Conservation (phyloP, 2,113 vertebrate genomes). For the Albula glossodonta region DNA sequence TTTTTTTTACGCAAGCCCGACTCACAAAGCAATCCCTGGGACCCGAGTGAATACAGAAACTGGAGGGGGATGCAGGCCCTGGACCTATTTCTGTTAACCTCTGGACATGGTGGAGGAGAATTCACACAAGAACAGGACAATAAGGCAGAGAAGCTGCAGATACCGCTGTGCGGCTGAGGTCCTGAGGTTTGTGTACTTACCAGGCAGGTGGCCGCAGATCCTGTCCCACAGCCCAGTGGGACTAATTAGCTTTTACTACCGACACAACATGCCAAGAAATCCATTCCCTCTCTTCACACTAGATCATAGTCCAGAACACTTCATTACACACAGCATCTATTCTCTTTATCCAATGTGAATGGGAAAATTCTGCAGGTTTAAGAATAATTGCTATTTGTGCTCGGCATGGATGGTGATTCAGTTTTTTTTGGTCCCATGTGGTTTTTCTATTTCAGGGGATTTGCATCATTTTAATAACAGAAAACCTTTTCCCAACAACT, state of each 20-base stretch:
- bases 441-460: neutral
- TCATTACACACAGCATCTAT: neutral
- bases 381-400: neutral
- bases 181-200: neutral
- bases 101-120: conserved; percentile 1
- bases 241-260: conserved; percentile 28
- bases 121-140: neutral
- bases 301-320: neutral
- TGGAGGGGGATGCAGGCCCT: neutral
- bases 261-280: conserved; percentile 12
- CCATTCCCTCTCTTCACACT: neutral
- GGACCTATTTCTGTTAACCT: conserved; percentile 11
- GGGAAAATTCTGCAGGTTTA: neutral
- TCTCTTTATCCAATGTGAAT: neutral
- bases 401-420: neutral
- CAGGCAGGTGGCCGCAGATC: neutral
- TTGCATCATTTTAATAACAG: neutral
- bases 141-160: conserved; percentile 13
- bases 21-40: neutral
- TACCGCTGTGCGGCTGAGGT: neutral
- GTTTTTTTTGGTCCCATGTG: conserved; percentile 1
- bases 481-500: neutral
- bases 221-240: conserved; percentile 7
- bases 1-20: neutral
- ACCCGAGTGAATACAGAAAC: neutral